Conservation (phyloP, 2,888 invertebrate species). For the Tetragnatha montana region DNA sequence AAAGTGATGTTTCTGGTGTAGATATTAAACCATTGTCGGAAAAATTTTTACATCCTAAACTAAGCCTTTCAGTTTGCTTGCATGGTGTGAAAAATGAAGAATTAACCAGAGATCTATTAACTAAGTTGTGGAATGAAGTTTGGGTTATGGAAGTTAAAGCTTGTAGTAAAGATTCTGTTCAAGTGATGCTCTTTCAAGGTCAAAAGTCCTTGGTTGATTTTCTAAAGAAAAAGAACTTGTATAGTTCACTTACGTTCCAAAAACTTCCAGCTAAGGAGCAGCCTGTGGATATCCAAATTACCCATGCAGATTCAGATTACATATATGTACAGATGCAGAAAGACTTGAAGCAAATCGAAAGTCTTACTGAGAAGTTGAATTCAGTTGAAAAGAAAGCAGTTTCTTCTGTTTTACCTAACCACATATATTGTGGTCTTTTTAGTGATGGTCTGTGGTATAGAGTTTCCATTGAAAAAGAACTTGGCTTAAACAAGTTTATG, state of each 20-base stretch:
- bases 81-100: constrained; percentile 39
- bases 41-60: constrained; percentile 16
- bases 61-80: constrained; percentile 45
- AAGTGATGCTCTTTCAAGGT: constrained; percentile 43
- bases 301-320: constrained; percentile 7
- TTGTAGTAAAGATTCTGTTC: neutral
- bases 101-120: neutral
- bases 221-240: neutral
- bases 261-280: constrained; percentile 7
- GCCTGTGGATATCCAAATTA: constrained; percentile 13
- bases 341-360: constrained; percentile 18
- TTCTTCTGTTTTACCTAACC: neutral
- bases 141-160: constrained; percentile 52
- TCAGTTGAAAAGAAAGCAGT: neutral
- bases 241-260: neutral
- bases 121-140: constrained; percentile 3
- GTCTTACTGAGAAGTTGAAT: constrained; percentile 16
- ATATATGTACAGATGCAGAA: constrained; percentile 31
- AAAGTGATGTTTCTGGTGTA: constrained; percentile 7
- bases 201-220: constrained; percentile 14
- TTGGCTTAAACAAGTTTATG: neutral
- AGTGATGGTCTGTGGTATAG: constrained; percentile 45
- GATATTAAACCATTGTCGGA: constrained; percentile 37
- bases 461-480: constrained; percentile 17
- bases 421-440: constrained; percentile 44